phyloP scores from a whole-genome alignment of 2,888 invertebrate genomes.

The Hermodice carunculata region DNA sequence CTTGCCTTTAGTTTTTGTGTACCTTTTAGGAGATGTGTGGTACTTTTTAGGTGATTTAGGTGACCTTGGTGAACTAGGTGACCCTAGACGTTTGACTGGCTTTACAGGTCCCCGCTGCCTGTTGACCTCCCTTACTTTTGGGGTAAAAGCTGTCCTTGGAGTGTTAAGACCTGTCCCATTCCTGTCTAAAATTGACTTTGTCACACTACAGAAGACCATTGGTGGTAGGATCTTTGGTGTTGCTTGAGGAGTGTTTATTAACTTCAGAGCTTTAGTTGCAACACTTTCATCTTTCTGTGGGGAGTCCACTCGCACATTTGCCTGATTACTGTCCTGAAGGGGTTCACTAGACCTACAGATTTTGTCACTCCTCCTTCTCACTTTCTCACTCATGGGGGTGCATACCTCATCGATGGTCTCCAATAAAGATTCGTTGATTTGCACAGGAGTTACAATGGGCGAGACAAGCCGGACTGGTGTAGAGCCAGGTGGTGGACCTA shows the following conservation, averaged over 20 bases:
- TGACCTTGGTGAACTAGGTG: conserved; percentile 30
- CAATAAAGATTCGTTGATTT: conserved; percentile 18
- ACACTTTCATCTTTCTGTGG: background rate
- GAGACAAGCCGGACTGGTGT: conserved; percentile 5
- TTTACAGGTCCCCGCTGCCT: conserved; percentile 51
- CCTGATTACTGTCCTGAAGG: conserved; percentile 20
- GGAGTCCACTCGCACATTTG: no score
- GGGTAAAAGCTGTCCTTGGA: background rate
- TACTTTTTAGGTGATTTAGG: conserved; percentile 13
- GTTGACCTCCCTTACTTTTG: background rate
- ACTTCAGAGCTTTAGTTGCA: background rate
- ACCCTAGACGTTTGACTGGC: conserved; percentile 53
- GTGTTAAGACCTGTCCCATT: conserved; percentile 15
- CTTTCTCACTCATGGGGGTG: conserved; percentile 16
- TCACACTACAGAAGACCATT: conserved; percentile 39
- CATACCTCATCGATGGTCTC: conserved; percentile 47
- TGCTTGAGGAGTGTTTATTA: no score
- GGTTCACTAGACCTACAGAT: conserved; percentile 3
- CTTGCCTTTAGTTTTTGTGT: no score
- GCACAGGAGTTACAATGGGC: background rate
- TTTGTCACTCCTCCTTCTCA: background rate
- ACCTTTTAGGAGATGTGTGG: background rate
- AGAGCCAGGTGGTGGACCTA: conserved; percentile 5
- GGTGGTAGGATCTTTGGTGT: conserved; percentile 41
- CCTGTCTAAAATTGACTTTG: background rate